Conservation (phyloP, 2,797 vertebrate species). For the Typhlichthys subterraneus region DNA sequence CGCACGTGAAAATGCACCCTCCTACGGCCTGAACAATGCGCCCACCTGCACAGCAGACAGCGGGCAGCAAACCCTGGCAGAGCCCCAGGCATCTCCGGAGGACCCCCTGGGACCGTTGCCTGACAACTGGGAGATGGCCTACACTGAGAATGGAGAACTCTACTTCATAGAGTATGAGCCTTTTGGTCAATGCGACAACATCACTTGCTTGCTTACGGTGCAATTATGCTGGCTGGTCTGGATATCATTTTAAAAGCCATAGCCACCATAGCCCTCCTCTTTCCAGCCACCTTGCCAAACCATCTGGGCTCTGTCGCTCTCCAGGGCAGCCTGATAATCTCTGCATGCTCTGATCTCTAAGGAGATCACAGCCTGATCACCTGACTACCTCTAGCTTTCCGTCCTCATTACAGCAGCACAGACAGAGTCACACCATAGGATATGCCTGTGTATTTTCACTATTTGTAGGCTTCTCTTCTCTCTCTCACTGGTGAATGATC, state of each 20-base stretch:
- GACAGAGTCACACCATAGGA: slow-evolving; percentile 63
- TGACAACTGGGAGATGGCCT: slow-evolving; percentile 99
- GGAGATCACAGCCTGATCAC: slow-evolving; percentile 74
- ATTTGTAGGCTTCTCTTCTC: slow-evolving; percentile 68
- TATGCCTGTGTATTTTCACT: slow-evolving; percentile 66
- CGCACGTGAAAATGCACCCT: slow-evolving; percentile 80
- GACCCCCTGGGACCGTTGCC: slow-evolving; percentile 93
- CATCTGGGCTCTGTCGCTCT: slow-evolving; percentile 61
- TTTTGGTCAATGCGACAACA: slow-evolving; percentile 1
- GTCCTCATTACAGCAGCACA: slow-evolving; percentile 62
- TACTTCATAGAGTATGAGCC: slow-evolving; percentile 97
- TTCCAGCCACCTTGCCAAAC: slow-evolving; percentile 57
- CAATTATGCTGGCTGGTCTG: slow-evolving; percentile 21
- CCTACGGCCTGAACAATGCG: slow-evolving; percentile 82
- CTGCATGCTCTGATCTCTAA: slow-evolving; percentile 71
- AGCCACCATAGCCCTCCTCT: slow-evolving; percentile 45
- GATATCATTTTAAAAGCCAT: slow-evolving; percentile 29
- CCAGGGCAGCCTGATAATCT: slow-evolving; percentile 64
- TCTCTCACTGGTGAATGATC: slow-evolving; percentile 60
- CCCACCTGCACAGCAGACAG: slow-evolving; percentile 88
- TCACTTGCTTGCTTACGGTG: slow-evolving; percentile 3
- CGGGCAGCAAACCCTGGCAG: slow-evolving; percentile 91
- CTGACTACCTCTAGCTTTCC: slow-evolving; percentile 72
- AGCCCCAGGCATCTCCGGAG: slow-evolving; percentile 86
- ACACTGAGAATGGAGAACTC: slow-evolving; percentile 98